Conservation (phyloP, 2,888 invertebrate species). For the Sarcophaga variegata region DNA sequence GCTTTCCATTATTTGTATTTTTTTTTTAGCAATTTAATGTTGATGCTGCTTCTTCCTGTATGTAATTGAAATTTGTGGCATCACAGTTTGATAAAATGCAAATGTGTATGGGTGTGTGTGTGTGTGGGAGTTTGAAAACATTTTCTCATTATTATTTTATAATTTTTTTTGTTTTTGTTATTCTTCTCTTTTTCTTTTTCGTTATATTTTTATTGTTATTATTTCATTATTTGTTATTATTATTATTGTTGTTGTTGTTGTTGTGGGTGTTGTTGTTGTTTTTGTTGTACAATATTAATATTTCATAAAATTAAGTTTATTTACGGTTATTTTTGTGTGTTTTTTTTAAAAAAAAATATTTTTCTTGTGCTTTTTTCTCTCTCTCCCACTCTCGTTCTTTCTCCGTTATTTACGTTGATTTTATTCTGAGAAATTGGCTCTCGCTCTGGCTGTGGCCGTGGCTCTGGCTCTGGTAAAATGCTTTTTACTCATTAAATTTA, state of each 20-base stretch:
- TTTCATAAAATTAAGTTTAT: conserved; percentile 67
- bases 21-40: conserved; percentile 65
- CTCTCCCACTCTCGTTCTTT: not conserved
- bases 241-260: too few species aligned
- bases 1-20: conserved; percentile 67
- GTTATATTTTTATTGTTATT: too few species aligned
- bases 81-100: conserved; percentile 3
- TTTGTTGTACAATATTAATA: conserved; percentile 10
- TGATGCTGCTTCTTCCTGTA: conserved; percentile 74
- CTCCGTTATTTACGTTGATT: conserved; percentile 3
- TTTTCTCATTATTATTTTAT: not conserved
- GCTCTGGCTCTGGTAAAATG: conserved; percentile 27
- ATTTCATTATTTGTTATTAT: too few species aligned
- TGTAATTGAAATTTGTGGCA: conserved; percentile 79
- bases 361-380: conserved; percentile 17
- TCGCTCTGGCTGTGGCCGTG: not conserved
- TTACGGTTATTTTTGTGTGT: conserved; percentile 31
- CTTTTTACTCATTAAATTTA: conserved; percentile 65
- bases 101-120: not conserved
- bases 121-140: not conserved
- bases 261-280: too few species aligned
- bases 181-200: not conserved
- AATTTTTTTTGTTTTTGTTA: not conserved
- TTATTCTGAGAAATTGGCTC: not conserved
- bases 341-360: not conserved